Evolutionary conservation across 2,888 invertebrate genomes (phyloP).

Genomic region (Eristalis intricaria): DNA sequence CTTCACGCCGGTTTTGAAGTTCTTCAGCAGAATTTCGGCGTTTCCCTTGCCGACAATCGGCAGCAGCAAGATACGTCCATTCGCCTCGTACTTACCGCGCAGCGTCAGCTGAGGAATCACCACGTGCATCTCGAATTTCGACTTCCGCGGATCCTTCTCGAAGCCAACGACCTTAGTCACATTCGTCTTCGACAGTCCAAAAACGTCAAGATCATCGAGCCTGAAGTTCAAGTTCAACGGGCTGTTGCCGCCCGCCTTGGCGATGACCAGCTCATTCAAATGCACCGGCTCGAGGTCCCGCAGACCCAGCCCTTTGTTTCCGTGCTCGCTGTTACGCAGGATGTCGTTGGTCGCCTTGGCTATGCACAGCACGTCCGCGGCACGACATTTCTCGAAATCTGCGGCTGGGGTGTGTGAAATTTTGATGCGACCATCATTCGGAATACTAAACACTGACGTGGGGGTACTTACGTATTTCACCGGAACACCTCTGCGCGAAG

Average conservation of each 20-base stretch:
- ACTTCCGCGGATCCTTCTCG: slow-evolving; percentile 72
- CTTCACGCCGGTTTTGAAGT: slow-evolving; percentile 72
- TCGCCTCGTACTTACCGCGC: slow-evolving; percentile 77
- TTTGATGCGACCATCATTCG: not conserved
- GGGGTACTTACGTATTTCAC: slow-evolving; percentile 39
- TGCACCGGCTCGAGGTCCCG: slow-evolving; percentile 72
- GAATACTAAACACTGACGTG: not conserved
- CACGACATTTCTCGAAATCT: slow-evolving; percentile 74
- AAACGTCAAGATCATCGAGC: slow-evolving; percentile 72
- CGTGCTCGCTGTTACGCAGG: slow-evolving; percentile 74
- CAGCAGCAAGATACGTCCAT: slow-evolving; percentile 79
- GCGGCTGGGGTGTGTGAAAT: slow-evolving; percentile 69
- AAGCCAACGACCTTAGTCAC: slow-evolving; percentile 75
- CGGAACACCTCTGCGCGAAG: slow-evolving; percentile 3
- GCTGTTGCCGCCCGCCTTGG: slow-evolving; percentile 61
- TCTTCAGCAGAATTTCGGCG: slow-evolving; percentile 74
- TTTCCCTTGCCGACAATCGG: slow-evolving; percentile 79
- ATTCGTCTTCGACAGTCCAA: slow-evolving; percentile 73
- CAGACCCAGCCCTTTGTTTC: slow-evolving; percentile 74
- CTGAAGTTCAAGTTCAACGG: slow-evolving; percentile 74
- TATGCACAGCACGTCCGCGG: slow-evolving; percentile 75
- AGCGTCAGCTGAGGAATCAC: slow-evolving; percentile 73
- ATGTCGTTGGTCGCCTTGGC: slow-evolving; percentile 73
- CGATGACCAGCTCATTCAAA: slow-evolving; percentile 72
- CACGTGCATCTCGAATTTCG: slow-evolving; percentile 73